Evolutionary conservation across 1,140 invertebrate species (phyloP).

Genomic region (Formica selysi): DNA sequence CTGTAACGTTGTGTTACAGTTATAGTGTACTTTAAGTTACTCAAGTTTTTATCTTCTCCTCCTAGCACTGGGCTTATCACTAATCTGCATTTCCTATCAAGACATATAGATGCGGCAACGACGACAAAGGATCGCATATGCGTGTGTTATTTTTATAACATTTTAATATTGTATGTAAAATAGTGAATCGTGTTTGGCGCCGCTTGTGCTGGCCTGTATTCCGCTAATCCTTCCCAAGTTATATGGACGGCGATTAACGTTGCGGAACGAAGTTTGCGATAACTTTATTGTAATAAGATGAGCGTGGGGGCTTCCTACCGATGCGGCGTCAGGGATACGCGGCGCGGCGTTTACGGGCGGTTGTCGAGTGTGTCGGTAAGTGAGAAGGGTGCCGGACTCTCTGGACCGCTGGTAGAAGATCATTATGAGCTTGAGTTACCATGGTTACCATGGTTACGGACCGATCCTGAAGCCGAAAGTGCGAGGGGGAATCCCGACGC

Average conservation of each 20-base stretch:
- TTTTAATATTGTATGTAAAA: slow-evolving; percentile 4
- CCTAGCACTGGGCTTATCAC: slow-evolving; percentile 9
- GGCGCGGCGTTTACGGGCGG: slow-evolving; percentile 78
- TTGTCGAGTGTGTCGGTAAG: slow-evolving; percentile 82
- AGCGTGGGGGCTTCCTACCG: slow-evolving; percentile 64
- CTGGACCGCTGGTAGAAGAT: slow-evolving; percentile 81
- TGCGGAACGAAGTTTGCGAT: slow-evolving; percentile 82
- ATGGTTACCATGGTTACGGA: slow-evolving; percentile 85
- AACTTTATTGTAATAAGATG: slow-evolving; percentile 84
- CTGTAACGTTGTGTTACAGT: neutral
- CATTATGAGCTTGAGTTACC: slow-evolving; percentile 86
- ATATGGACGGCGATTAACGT: slow-evolving; percentile 73
- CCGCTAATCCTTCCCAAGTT: slow-evolving; percentile 53
- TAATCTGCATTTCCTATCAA: neutral
- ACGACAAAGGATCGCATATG: neutral
- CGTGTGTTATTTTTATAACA: neutral
- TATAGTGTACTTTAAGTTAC: slow-evolving; percentile 20
- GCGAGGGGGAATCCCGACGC: slow-evolving; percentile 76
- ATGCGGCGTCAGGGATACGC: slow-evolving; percentile 52
- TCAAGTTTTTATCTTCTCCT: slow-evolving; percentile 38
- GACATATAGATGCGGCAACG: neutral
- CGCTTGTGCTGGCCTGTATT: slow-evolving; percentile 14
- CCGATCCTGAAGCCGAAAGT: slow-evolving; percentile 75
- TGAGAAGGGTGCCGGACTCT: slow-evolving; percentile 83
- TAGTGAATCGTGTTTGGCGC: slow-evolving; percentile 22